Base-by-base conservation (phyloP, 2,888 invertebrate genomes). In the Cinara cedri region DNA sequence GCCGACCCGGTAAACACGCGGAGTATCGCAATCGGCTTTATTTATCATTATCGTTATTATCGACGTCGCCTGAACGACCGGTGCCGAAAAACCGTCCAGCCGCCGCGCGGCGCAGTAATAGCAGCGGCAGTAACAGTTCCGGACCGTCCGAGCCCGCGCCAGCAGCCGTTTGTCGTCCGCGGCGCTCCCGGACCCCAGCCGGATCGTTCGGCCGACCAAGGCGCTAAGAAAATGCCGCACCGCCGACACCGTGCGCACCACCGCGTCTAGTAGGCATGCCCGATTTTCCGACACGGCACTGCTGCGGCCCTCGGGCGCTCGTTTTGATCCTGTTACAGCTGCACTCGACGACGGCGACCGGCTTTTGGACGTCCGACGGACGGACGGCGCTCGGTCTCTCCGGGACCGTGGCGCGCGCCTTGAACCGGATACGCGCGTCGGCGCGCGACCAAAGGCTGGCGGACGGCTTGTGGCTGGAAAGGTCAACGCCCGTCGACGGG, bases 401-500 rank as follows among this genome's bases (percentile, higher is more conserved):
- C 34, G 21, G 10, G 0, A 13, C 26, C 46, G 2, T 14, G 4
- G 24, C 74, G n/a, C 74, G 74, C 2, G 74, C 65, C 1, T 44
- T 75, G 42, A 8, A 24, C 42, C 54, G 74, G 1, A n/a, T 65
- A 13, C 74, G 63, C 13, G 24, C 8, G 9, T 65, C 74, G 24
- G 21, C 42, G 1, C n/a, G 13, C 42, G 63, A 63, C 11, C 21
- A n/a, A n/a, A 63, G 21, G 16, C 8, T 75, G 54, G 8, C n/a
- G 3, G 63, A 65, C 42, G 74, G 65, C 13, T 16, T 75, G 42
- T 75, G 74, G 74, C 24, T 75, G n/a, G 74, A 75, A 24, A 34
- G 14, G 24, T 6, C 54, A 24, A n/a, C n/a, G n/a, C 63, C 51
- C 16, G 51, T 19, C 3, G 6, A 19, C 51, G n/a, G 34, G 21